phyloP scores from a whole-genome alignment of 2,888 invertebrate genomes.

The Sphaeridia pumilis region DNA sequence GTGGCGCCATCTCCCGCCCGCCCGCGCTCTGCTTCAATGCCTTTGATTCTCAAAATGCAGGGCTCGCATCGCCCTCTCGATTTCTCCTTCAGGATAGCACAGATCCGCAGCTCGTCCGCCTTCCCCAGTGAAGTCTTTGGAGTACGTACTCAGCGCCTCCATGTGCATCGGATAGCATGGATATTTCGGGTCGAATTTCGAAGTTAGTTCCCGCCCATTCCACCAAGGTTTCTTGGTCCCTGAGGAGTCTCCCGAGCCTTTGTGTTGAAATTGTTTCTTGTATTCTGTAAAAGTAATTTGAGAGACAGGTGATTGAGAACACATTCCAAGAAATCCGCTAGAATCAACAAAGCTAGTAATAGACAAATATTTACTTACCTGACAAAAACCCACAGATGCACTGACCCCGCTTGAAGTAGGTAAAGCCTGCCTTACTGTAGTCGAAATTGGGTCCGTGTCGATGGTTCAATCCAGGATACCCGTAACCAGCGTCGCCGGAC shows the following conservation, averaged over 20 bases:
- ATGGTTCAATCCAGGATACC: no score
- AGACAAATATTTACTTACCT: slow-evolving; percentile 3
- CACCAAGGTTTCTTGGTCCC: slow-evolving; percentile 11
- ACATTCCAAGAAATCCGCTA: not conserved
- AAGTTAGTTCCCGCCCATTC: slow-evolving; percentile 12
- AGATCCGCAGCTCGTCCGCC: slow-evolving; percentile 1
- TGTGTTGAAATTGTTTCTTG: slow-evolving; percentile 9
- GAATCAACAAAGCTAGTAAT: not conserved
- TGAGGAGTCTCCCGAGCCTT: slow-evolving; percentile 1
- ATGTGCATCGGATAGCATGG: slow-evolving; percentile 8
- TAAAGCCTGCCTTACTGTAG: slow-evolving; percentile 14
- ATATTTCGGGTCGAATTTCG: slow-evolving; percentile 11
- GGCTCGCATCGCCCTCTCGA: slow-evolving; percentile 6
- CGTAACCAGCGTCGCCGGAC: no score
- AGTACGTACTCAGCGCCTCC: slow-evolving; percentile 10
- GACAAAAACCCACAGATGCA: slow-evolving; percentile 15
- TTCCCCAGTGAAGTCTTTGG: slow-evolving; percentile 8
- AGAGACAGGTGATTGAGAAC: not conserved
- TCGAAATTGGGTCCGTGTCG: not conserved
- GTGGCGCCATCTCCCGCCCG: no score
- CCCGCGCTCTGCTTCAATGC: no score
- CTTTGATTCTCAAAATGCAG: no score
- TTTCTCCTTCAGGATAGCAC: slow-evolving; percentile 13
- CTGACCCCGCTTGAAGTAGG: slow-evolving; percentile 8
- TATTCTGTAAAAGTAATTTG: slow-evolving; percentile 3